Evolutionary conservation across 2,113 vertebrate genomes (phyloP).

Genomic region (Gorilla gorilla): DNA sequence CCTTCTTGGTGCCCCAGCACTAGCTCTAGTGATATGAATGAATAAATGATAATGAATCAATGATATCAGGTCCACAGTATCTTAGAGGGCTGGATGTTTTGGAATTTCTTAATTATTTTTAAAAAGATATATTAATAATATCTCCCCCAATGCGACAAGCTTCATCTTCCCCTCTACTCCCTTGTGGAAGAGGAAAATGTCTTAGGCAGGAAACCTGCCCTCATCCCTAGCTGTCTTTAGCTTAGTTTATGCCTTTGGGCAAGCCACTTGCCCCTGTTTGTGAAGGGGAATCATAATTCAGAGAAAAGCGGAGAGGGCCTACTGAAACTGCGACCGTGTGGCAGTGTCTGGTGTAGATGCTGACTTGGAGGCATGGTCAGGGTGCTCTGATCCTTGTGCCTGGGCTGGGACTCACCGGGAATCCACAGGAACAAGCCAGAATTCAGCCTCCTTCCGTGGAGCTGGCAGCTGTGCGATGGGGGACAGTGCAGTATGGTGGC

Average conservation of each 20-base stretch:
- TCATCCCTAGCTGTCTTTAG: not conserved
- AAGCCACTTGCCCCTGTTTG: not conserved
- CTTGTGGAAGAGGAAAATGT: not conserved
- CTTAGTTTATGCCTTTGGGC: not conserved
- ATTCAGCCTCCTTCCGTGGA: not conserved
- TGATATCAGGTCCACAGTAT: not conserved
- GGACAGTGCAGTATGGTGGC: not conserved
- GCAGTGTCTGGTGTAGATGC: not conserved
- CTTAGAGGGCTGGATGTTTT: not conserved
- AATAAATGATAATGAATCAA: not conserved
- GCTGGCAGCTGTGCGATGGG: not conserved
- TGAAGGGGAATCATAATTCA: not conserved
- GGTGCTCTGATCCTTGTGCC: not conserved
- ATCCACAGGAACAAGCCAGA: not conserved
- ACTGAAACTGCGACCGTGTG: not conserved
- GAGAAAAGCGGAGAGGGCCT: not conserved
- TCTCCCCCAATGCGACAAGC: too few species aligned
- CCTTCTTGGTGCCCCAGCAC: too few species aligned
- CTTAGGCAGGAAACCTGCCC: not conserved
- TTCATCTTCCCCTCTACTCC: not conserved
- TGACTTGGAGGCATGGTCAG: not conserved
- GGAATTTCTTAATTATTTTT: not conserved
- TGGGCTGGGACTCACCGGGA: not conserved
- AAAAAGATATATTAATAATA: not conserved
- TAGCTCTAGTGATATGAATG: too few species aligned